Percentiles rank a stretch among this genome's conserved stretches.
Conservation (phyloP, 2,113 vertebrate genomes). For the Zeus faber region DNA sequence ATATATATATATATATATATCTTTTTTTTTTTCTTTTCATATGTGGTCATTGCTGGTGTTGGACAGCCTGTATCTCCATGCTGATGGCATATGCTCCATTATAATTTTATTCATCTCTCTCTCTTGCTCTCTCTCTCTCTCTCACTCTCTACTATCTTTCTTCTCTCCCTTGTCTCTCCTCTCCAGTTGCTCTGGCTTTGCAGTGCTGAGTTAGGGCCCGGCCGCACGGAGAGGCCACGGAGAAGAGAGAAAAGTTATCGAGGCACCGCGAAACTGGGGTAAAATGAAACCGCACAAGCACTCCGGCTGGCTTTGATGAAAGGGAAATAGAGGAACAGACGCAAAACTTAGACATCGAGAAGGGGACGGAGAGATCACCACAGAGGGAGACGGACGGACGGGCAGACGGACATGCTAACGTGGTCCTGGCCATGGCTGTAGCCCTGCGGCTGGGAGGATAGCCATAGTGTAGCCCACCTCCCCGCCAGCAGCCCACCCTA, state of each 20-base stretch:
- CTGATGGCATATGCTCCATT: too few relatives aligned
- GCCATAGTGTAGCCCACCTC: slow-evolving; percentile 27
- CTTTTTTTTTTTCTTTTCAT: too few relatives aligned
- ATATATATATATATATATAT: too few relatives aligned
- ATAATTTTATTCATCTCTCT: too few relatives aligned
- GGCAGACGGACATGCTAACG: slow-evolving; percentile 14
- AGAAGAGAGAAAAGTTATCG: slow-evolving; percentile 12
- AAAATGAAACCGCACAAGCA: slow-evolving; percentile 8
- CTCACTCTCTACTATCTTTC: slow-evolving; percentile 14
- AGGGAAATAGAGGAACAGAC: background rate
- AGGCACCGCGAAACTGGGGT: slow-evolving; percentile 21
- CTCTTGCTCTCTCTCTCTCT: background rate
- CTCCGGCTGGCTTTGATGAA: background rate
- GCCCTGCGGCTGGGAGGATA: slow-evolving; percentile 79
- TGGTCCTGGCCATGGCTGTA: slow-evolving; percentile 70
- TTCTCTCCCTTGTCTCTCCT: slow-evolving; percentile 34
- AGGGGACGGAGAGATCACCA: slow-evolving; percentile 16
- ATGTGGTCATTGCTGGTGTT: too few relatives aligned
- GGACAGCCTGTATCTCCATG: too few relatives aligned
- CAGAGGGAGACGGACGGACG: slow-evolving; percentile 13
- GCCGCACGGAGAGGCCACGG: slow-evolving; percentile 16
- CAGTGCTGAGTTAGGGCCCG: slow-evolving; percentile 49
- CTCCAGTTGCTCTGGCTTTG: slow-evolving; percentile 44
- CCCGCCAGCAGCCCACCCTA: too few relatives aligned
- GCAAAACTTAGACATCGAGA: slow-evolving; percentile 34